phyloP scores from a whole-genome alignment of 2,797 vertebrate species.

The Manis crassicaudata region DNA sequence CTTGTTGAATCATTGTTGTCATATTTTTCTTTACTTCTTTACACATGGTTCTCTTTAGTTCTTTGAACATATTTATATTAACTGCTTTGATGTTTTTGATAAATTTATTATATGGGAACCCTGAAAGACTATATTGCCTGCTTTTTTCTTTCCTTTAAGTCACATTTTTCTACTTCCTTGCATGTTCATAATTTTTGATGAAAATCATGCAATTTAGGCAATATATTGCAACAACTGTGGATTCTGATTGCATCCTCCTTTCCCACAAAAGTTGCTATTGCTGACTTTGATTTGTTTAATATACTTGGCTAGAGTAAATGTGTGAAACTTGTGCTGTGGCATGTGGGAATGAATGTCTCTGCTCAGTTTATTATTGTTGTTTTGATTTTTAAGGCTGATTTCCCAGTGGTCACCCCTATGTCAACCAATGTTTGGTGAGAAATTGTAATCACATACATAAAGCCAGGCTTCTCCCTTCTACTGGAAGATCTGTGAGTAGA shows the following conservation, averaged over 20 bases:
- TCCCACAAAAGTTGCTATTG: neutral
- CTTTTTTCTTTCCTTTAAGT: neutral
- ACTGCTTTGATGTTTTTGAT: neutral
- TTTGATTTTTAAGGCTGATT: neutral
- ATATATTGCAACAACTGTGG: neutral
- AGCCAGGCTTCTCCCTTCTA: neutral
- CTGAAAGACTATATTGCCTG: neutral
- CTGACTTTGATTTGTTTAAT: constrained; percentile 26
- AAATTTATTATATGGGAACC: neutral
- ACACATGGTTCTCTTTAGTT: neutral
- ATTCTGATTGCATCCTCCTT: neutral
- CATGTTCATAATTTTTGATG: neutral
- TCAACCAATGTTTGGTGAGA: neutral
- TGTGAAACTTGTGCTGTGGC: neutral
- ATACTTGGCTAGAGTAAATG: neutral
- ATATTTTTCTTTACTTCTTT: constrained; percentile 8
- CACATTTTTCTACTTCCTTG: constrained; percentile 12
- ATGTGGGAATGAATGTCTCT: neutral
- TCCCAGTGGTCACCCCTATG: neutral
- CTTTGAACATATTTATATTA: neutral
- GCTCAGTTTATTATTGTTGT: neutral
- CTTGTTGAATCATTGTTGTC: neutral
- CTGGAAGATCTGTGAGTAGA: neutral
- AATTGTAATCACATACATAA: neutral
- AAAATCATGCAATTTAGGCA: neutral